Evolutionary conservation across 2,888 invertebrate genomes (phyloP), one percentile per base, ranked within the genome.

Genomic region (Ferdinandea cuprea): DNA sequence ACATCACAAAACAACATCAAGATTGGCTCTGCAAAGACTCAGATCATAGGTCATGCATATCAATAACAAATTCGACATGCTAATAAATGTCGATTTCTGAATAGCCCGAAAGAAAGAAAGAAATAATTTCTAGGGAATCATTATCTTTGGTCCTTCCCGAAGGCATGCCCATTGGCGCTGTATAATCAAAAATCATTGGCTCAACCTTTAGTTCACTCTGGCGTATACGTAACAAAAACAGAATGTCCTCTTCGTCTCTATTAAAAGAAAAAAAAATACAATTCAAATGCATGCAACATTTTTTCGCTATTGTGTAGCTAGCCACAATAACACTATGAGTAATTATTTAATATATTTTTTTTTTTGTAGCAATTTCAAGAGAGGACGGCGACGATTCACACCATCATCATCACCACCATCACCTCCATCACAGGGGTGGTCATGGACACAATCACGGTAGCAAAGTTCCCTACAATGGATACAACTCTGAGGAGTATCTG

Each of bases 391-490:
- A 96, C 92, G 95, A 94, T 85, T 90, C 90, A 80, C 88, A 89
- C 86, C 92, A 92, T 85, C 92, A 93, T 85, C 93, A 93, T 87
- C 93, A 93, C 89, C 93, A 93, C 90, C 92, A 93, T 86, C 92
- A 93, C 87, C 93, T 93, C 88, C 93, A 93, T 90, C 93, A 93
- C 90, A 88, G 89, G 48, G 88, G 89, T 86, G 89, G 89, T 77
- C 89, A 90, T 86, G 92, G 93, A 86, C 89, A 91, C 86, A 91
- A 91, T 89, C 91, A 91, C 89, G 92, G 93, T 88, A 93, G 93
- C 88, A 97, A 96, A 93, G 94, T 97, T 91, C 94, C 96, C 86
- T 96, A 96, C 92, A 97, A 97, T 92, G 97, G 97, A 86, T 97
- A 96, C 93, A 91, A 91, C 88, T 97, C 97, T 76, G 97, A 97